A percentile compares a stretch with the other conserved stretches of the same genome.
Evolutionary conservation across 2,113 vertebrate genomes (phyloP).

Genomic region (Dicentrarchus labrax): DNA sequence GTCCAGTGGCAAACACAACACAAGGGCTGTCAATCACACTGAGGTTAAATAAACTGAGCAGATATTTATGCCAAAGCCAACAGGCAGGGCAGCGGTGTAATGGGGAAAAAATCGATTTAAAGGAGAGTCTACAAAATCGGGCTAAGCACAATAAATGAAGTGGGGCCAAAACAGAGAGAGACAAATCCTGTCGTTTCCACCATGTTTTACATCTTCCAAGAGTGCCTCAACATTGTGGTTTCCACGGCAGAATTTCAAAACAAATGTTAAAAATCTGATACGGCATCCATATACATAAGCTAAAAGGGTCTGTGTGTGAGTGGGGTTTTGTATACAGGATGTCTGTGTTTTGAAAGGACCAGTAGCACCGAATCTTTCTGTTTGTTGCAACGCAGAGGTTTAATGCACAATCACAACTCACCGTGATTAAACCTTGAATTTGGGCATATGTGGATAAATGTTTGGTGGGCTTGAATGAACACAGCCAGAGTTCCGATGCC

Average conservation of each 20-base stretch:
- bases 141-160: slow-evolving; percentile 61
- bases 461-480: slow-evolving; percentile 32
- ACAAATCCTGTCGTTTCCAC: slow-evolving; percentile 48
- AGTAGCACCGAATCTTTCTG: not conserved
- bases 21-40: slow-evolving; percentile 66
- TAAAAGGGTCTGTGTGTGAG: slow-evolving; percentile 9
- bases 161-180: slow-evolving; percentile 39
- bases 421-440: slow-evolving; percentile 21
- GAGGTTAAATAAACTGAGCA: slow-evolving; percentile 66
- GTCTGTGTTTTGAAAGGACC: slow-evolving; percentile 28
- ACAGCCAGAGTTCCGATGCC: slow-evolving; percentile 19
- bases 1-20: slow-evolving; percentile 70
- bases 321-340: slow-evolving; percentile 1
- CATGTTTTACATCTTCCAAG: slow-evolving; percentile 39
- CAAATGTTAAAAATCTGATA: slow-evolving; percentile 49
- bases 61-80: slow-evolving; percentile 71
- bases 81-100: slow-evolving; percentile 48
- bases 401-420: slow-evolving; percentile 31
- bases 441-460: slow-evolving; percentile 34
- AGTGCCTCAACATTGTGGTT: not conserved
- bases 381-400: slow-evolving; percentile 16
- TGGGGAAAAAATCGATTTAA: slow-evolving; percentile 13
- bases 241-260: slow-evolving; percentile 31
- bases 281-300: slow-evolving; percentile 10
- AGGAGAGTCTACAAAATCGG: slow-evolving; percentile 48